Evolutionary conservation across 1,140 invertebrate species (phyloP).

Genomic region (Bombus pyrosoma): DNA sequence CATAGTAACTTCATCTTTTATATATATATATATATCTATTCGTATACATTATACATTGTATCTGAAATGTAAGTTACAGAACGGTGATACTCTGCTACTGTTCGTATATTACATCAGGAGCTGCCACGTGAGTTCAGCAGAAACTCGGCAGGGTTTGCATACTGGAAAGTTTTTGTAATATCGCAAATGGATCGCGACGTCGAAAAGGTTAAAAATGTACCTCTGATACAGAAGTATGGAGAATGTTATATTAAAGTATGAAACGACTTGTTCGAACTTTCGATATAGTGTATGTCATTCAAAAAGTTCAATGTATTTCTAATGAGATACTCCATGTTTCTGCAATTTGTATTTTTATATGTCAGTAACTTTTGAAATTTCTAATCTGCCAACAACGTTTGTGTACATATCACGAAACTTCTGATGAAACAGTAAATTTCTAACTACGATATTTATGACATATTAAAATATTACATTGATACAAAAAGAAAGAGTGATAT

Average conservation of each 20-base stretch:
- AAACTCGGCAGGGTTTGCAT: slow-evolving; percentile 13
- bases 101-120: slow-evolving; percentile 4
- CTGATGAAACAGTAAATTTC: neutral
- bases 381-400: neutral
- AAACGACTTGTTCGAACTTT: neutral
- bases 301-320: neutral
- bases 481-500: neutral
- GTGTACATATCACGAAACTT: neutral
- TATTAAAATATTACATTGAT: neutral
- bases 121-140: slow-evolving; percentile 1
- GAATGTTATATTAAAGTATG: slow-evolving; percentile 23
- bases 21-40: neutral
- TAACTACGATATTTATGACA: neutral
- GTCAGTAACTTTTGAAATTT: neutral
- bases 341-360: neutral
- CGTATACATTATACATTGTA: neutral
- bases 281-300: neutral
- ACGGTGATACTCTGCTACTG: neutral
- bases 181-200: slow-evolving; percentile 26
- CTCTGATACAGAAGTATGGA: slow-evolving; percentile 4
- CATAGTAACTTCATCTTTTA: no score
- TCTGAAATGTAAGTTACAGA: slow-evolving; percentile 19
- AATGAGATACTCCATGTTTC: no score
- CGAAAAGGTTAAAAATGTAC: slow-evolving; percentile 26
- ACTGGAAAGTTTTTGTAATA: slow-evolving; percentile 34